A percentile compares a stretch with the other conserved stretches of the same genome.
Evolutionary conservation across 2,888 invertebrate species (phyloP).

Genomic region (Ennomos erosarius): DNA sequence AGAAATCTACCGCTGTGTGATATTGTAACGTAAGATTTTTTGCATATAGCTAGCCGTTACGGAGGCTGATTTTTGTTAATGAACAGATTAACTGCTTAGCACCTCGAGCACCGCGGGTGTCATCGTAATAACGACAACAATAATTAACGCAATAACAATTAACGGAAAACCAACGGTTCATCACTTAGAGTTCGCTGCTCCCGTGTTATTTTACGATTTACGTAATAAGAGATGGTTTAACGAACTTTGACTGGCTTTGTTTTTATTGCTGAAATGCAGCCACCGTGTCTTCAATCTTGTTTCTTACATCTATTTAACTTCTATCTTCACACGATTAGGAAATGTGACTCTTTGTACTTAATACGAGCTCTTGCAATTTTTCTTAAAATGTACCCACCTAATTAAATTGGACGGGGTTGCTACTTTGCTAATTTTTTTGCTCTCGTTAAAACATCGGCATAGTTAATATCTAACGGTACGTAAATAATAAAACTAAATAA

Average conservation of each 20-base stretch:
- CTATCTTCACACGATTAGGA: no score
- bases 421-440: no score
- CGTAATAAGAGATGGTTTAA: conserved; percentile 18
- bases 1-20: no score
- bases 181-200: conserved; percentile 27
- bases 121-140: conserved; percentile 17
- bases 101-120: conserved; percentile 38
- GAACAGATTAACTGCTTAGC: conserved; percentile 52
- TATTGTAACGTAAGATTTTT: conserved; percentile 8
- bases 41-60: conserved; percentile 42
- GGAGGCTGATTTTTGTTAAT: conserved; percentile 60
- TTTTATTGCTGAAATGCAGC: conserved; percentile 5
- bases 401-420: no score
- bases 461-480: no score
- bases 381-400: no score
- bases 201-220: conserved; percentile 15
- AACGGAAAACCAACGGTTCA: conserved; percentile 36
- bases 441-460: no score
- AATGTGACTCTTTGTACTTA: no score
- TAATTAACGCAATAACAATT: conserved; percentile 36
- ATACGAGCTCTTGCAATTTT: no score
- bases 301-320: not conserved
- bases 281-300: conserved; percentile 3
- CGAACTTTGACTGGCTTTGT: conserved; percentile 14
- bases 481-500: no score